A percentile compares a stretch with the other conserved stretches of the same genome.
Conservation (phyloP, 2,797 vertebrate species). For the Stomatorhinus walkeri region DNA sequence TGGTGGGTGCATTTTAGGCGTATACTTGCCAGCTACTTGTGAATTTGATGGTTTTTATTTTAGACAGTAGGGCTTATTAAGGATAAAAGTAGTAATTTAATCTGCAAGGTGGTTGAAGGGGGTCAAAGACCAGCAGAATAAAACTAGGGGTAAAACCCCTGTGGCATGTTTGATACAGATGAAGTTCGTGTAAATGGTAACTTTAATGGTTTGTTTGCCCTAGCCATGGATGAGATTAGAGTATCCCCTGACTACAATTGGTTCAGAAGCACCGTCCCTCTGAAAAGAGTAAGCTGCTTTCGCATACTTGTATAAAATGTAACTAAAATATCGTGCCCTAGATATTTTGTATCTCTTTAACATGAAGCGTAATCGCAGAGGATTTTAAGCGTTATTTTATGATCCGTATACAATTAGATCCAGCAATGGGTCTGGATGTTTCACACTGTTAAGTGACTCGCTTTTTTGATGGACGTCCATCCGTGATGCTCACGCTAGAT, state of each 20-base stretch:
- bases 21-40: not conserved
- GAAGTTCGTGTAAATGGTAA: not conserved
- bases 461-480: not conserved
- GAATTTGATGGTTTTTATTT: not conserved
- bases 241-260: slow-evolving; percentile 97
- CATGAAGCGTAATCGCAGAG: not conserved
- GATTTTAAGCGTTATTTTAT: not conserved
- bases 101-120: not conserved
- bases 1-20: not conserved
- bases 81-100: not conserved
- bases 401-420: not conserved
- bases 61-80: not conserved
- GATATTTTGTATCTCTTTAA: not conserved
- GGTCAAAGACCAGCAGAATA: not conserved
- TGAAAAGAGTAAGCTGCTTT: slow-evolving; percentile 77
- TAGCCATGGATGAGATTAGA: slow-evolving; percentile 94
- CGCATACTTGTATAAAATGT: not conserved
- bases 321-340: not conserved
- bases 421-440: not conserved
- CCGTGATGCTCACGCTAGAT: slow-evolving; percentile 62
- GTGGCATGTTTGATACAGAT: not conserved
- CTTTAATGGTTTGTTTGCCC: slow-evolving; percentile 23
- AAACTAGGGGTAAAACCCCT: no score
- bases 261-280: slow-evolving; percentile 95
- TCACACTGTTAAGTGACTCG: not conserved